Evolutionary conservation across 1,140 invertebrate genomes (phyloP).

Genomic region (Penaeus indicus): DNA sequence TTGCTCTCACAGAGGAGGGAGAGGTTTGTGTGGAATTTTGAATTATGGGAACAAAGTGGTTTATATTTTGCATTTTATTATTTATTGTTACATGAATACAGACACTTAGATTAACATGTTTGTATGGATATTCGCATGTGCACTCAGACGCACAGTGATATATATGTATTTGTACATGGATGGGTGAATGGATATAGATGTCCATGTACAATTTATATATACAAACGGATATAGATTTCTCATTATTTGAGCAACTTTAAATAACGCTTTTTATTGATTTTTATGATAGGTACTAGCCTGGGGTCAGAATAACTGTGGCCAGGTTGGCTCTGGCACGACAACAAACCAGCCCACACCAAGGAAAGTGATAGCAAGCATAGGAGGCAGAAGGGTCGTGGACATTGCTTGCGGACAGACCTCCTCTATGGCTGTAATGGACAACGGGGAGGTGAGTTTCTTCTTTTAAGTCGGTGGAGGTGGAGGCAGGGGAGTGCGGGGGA

Average conservation of each 20-base stretch:
- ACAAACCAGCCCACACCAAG: slow-evolving; percentile 77
- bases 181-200: too few species aligned
- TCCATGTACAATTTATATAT: too few species aligned
- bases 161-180: too few species aligned
- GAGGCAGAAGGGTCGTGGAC: slow-evolving; percentile 72
- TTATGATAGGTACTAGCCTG: slow-evolving; percentile 76
- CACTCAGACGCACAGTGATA: too few species aligned
- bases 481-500: too few species aligned
- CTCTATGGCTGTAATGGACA: slow-evolving; percentile 77
- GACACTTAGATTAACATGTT: too few species aligned
- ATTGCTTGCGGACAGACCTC: slow-evolving; percentile 79
- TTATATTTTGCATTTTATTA: neutral
- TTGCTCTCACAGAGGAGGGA: slow-evolving; percentile 76
- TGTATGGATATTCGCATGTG: too few species aligned
- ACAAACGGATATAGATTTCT: too few species aligned
- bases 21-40: slow-evolving; percentile 71
- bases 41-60: neutral
- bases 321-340: slow-evolving; percentile 77
- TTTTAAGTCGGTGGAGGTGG: neutral
- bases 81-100: neutral
- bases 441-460: slow-evolving; percentile 73
- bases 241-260: too few species aligned
- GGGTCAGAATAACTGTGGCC: slow-evolving; percentile 80
- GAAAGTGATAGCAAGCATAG: slow-evolving; percentile 74
- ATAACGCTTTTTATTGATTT: too few species aligned